phyloP scores from a whole-genome alignment of 2,113 vertebrate genomes.

The Clinocottus analis region DNA sequence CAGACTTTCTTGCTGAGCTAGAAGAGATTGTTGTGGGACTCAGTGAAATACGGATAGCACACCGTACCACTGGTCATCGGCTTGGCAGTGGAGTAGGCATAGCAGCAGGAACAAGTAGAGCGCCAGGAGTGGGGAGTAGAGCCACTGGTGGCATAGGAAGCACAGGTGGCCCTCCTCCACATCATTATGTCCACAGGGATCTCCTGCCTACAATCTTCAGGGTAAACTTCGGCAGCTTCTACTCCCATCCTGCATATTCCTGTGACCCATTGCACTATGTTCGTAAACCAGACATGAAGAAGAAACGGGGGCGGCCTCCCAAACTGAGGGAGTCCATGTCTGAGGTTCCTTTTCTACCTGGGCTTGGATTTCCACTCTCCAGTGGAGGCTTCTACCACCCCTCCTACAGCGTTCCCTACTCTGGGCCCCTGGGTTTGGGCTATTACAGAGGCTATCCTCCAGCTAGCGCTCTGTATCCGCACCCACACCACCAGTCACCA shows the following conservation, averaged over 20 bases:
- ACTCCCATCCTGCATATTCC: slow-evolving; percentile 90
- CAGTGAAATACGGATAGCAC: slow-evolving; percentile 94
- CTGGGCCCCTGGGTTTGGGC: slow-evolving; percentile 93
- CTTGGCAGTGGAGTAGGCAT: slow-evolving; percentile 76
- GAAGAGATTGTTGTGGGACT: slow-evolving; percentile 93
- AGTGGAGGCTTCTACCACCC: slow-evolving; percentile 93
- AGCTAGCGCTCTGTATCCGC: slow-evolving; percentile 92
- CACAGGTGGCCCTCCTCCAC: slow-evolving; percentile 85
- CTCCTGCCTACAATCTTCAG: slow-evolving; percentile 96
- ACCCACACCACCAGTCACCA: slow-evolving; percentile 85
- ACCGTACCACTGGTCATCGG: slow-evolving; percentile 87
- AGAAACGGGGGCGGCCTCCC: slow-evolving; percentile 95
- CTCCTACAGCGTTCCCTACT: slow-evolving; percentile 96
- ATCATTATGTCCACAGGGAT: slow-evolving; percentile 94
- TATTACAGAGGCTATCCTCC: slow-evolving; percentile 96
- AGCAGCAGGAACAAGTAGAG: slow-evolving; percentile 66
- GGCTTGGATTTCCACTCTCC: slow-evolving; percentile 93
- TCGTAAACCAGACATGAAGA: slow-evolving; percentile 92
- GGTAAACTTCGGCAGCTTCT: slow-evolving; percentile 95
- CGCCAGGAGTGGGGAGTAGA: slow-evolving; percentile 69
- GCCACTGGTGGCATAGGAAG: slow-evolving; percentile 68
- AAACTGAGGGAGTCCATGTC: slow-evolving; percentile 97
- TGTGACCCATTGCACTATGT: slow-evolving; percentile 95
- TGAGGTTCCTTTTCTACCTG: slow-evolving; percentile 96
- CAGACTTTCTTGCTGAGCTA: slow-evolving; percentile 93